Conservation (phyloP, 1,140 invertebrate genomes). For the Nylanderia fulva region DNA sequence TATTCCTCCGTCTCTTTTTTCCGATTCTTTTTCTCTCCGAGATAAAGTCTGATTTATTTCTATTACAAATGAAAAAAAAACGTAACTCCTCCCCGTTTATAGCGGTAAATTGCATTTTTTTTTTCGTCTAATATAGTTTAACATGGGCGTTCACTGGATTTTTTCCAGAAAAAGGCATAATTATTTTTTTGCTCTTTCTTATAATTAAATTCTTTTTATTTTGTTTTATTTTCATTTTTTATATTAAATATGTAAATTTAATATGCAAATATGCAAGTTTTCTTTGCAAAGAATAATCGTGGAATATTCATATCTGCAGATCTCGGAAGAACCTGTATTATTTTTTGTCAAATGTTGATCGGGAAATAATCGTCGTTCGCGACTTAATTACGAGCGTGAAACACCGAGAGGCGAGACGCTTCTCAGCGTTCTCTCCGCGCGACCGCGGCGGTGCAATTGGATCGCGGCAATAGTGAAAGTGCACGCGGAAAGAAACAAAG, state of each 20-base stretch:
- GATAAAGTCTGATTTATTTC: constrained; percentile 8
- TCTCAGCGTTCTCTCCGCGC: constrained; percentile 15
- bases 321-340: background rate
- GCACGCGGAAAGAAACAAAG: constrained; percentile 77
- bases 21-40: background rate
- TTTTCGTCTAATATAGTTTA: too few species aligned
- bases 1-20: constrained; percentile 40
- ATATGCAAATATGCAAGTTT: too few species aligned
- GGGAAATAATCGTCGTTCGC: constrained; percentile 6
- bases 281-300: background rate
- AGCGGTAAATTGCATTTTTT: background rate
- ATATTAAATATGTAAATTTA: too few species aligned
- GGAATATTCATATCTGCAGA: too few species aligned
- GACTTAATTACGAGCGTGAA: constrained; percentile 12
- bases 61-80: background rate
- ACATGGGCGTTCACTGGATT: too few species aligned
- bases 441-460: constrained; percentile 67
- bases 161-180: too few species aligned
- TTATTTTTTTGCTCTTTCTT: too few species aligned
- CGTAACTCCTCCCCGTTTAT: background rate
- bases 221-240: too few species aligned
- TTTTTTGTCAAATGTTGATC: background rate
- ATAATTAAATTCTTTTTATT: too few species aligned
- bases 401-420: constrained; percentile 35
- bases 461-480: constrained; percentile 75